A percentile compares a stretch with the other conserved stretches of the same genome.
Conservation (phyloP, 1,140 invertebrate genomes). For the Dinothrombium tinctorium region DNA sequence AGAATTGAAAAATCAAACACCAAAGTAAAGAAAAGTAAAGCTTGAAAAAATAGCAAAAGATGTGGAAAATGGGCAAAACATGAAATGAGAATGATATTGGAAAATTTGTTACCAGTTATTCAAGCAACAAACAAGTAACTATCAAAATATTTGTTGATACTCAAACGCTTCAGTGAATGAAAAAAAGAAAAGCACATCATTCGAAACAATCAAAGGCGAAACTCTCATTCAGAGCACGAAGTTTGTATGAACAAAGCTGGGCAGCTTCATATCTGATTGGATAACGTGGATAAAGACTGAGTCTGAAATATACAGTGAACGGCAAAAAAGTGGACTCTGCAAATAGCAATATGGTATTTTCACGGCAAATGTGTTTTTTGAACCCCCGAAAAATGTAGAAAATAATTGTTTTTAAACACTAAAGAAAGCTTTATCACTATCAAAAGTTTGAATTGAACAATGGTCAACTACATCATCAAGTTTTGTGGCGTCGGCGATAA, state of each 20-base stretch:
- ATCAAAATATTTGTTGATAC: neutral
- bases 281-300: slow-evolving; percentile 66
- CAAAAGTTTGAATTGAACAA: too few species aligned
- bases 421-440: too few species aligned
- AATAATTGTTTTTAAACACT: too few species aligned
- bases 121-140: neutral
- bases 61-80: slow-evolving; percentile 91
- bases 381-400: too few species aligned
- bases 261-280: slow-evolving; percentile 49
- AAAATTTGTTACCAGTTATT: neutral
- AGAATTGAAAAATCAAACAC: slow-evolving; percentile 16
- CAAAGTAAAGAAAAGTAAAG: slow-evolving; percentile 53
- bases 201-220: neutral
- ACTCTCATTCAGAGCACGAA: neutral
- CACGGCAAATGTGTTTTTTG: too few species aligned
- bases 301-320: too few species aligned
- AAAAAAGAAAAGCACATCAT: too few species aligned
- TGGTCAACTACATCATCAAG: slow-evolving; percentile 81
- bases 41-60: slow-evolving; percentile 92
- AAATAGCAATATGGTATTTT: too few species aligned
- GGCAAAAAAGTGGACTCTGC: too few species aligned
- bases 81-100: slow-evolving; percentile 78
- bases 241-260: slow-evolving; percentile 18
- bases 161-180: neutral
- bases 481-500: slow-evolving; percentile 67